phyloP scores from a whole-genome alignment of 2,797 vertebrate species.

The Cyprinodon diabolis region DNA sequence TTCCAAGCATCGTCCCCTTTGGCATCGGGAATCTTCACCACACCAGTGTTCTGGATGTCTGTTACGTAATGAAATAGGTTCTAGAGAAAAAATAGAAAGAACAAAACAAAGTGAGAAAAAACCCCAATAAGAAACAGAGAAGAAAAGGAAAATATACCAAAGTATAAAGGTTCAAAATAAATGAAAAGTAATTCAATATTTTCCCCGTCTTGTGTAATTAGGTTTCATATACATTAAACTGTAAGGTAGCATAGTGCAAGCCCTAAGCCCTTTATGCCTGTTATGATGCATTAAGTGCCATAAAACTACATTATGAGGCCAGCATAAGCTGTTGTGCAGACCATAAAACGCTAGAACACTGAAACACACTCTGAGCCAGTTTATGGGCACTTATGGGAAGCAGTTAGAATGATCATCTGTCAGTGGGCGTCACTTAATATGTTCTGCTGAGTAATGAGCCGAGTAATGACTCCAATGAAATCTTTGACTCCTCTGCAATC shows the following conservation, averaged over 20 bases:
- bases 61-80: constrained; percentile 98
- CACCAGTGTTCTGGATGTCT: constrained; percentile 94
- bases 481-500: constrained; percentile 40
- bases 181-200: neutral
- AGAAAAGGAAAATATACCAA: neutral
- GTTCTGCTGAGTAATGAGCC: constrained; percentile 55
- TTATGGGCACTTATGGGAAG: constrained; percentile 58
- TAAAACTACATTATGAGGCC: constrained; percentile 41
- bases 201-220: constrained; percentile 10
- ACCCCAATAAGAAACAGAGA: constrained; percentile 1
- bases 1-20: constrained; percentile 99
- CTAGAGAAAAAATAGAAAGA: constrained; percentile 64
- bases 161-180: neutral
- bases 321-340: constrained; percentile 31
- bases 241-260: constrained; percentile 17
- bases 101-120: neutral
- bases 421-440: constrained; percentile 51
- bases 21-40: constrained; percentile 96
- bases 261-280: constrained; percentile 14
- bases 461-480: constrained; percentile 43
- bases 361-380: constrained; percentile 47
- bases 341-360: constrained; percentile 34
- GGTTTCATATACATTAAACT: constrained; percentile 23
- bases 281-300: constrained; percentile 24
- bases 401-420: constrained; percentile 54